Conservation (phyloP, 2,113 vertebrate species). For the Macquaria australasica region DNA sequence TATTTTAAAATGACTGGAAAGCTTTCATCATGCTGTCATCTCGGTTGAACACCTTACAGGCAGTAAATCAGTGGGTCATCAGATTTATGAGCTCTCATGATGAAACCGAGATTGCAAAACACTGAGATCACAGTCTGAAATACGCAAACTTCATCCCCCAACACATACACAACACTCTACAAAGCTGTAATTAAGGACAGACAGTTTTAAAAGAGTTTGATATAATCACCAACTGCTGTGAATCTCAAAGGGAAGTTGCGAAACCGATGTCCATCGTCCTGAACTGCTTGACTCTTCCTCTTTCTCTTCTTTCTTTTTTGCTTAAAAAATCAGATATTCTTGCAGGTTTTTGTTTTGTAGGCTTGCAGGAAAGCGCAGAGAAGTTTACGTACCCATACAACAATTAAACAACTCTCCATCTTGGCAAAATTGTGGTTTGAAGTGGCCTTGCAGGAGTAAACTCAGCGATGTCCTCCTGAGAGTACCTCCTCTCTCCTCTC, state of each 20-base stretch:
- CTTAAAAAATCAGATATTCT: not conserved
- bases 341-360: not conserved
- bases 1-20: constrained; percentile 13
- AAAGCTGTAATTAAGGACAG: not conserved
- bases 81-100: not conserved
- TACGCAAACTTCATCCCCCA: not conserved
- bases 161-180: not conserved
- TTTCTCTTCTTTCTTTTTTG: not conserved
- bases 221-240: constrained; percentile 48
- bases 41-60: not conserved
- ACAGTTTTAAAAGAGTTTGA: not conserved
- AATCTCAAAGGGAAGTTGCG: constrained; percentile 5
- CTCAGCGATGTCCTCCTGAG: constrained; percentile 10
- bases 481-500: constrained; percentile 33
- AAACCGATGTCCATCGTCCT: not conserved
- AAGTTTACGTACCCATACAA: not conserved
- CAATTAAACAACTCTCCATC: not conserved
- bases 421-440: constrained; percentile 3
- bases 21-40: constrained; percentile 19
- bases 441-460: constrained; percentile 25
- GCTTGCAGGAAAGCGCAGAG: not conserved
- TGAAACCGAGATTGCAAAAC: constrained; percentile 9
- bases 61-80: constrained; percentile 6
- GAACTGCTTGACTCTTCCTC: not conserved
- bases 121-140: constrained; percentile 3